A percentile compares a stretch with the other conserved stretches of the same genome.
These are phyloP conservation scores for Drosophila prolongata DNA, from an alignment of 2,888 invertebrate species.

Conservation along the genomic window DNA sequence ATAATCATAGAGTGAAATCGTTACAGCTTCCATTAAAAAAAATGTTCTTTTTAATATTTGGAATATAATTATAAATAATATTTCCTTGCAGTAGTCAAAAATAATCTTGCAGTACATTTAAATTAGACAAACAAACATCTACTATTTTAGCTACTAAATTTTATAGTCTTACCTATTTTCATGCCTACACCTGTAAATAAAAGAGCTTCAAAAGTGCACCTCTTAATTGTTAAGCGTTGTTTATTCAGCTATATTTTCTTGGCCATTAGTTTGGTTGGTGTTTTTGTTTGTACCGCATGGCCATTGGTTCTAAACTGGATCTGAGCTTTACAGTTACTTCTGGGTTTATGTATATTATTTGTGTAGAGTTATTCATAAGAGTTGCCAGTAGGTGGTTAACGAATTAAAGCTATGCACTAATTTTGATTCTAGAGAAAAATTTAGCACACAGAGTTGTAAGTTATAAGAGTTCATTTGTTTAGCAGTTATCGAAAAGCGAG, in stretches of 20 bases:
- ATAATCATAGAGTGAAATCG: background rate
- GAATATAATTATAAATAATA: too few species aligned
- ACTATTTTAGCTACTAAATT: too few species aligned
- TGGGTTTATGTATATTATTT: constrained; percentile 35
- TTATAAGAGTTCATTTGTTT: constrained; percentile 11
- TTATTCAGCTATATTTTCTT: constrained; percentile 44
- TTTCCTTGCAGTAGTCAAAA: too few species aligned
- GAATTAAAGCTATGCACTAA: constrained; percentile 57
- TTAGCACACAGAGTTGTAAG: constrained; percentile 63
- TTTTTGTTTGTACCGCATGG: constrained; percentile 43
- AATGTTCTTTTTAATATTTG: too few species aligned
- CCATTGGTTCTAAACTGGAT: constrained; percentile 60
- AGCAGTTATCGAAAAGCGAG: constrained; percentile 32
- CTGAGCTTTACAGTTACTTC: constrained; percentile 47
- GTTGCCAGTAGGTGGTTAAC: constrained; percentile 44
- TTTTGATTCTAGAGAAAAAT: constrained; percentile 71
- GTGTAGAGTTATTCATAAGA: constrained; percentile 54
- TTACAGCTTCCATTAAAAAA: too few species aligned
- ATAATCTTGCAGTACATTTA: too few species aligned
- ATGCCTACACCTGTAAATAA: background rate
- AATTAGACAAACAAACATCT: too few species aligned
- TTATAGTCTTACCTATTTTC: background rate
- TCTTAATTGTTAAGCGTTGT: constrained; percentile 49
- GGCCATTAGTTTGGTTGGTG: constrained; percentile 41
- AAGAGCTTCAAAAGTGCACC: background rate